Base-by-base conservation (phyloP, 1,140 invertebrate genomes). In the Heliconius hewitsoni region DNA sequence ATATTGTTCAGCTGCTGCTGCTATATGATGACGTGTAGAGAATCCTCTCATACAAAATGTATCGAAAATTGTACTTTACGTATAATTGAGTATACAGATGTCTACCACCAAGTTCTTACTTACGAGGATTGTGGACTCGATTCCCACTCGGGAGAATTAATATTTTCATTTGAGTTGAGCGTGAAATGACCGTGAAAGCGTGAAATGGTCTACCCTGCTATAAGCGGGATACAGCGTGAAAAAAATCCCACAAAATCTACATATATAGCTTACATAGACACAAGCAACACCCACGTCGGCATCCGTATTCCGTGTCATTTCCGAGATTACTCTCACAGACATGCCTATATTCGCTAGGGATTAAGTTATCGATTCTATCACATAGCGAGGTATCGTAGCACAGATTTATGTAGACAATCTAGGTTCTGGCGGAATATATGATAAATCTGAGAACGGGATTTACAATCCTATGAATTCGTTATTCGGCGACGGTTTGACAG, bases 291-390 rank as follows among this genome's bases (percentile, higher is more conserved):
- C 60, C 60, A 4, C 60, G 13, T 66, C 73, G 42, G 50, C 74
- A 72, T 72, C 23, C 78, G 74, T 75, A 79, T 79, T 75, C 27
- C 78, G 74, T 75, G 74, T 74, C 77, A 79, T 79, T 73, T 79
- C 74, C 71, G 72, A 72, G 78, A 74, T 79, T 72, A 72, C 78
- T 74, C 71, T 37, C 70, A 77, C 78, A 75, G 73, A 72, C 78
- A 60, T 52, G 60, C 66, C 42, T 79, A 76, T 79, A 75, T 30
- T 79, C 78, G 73, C 70, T 23, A 72, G 60, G 78, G 78, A 79
- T 76, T 55, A 55, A 76, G 73, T 76, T 79, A 79, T 79, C 78
- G 78, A 79, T 79, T 76, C 78, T 46, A 79, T 79, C 78, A 79
- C 27, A 70, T 27, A 37, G 73, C 74, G 57, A 37, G 73, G 78